phyloP scores from a whole-genome alignment of 2,113 vertebrate genomes.

The Takifugu flavidus region DNA sequence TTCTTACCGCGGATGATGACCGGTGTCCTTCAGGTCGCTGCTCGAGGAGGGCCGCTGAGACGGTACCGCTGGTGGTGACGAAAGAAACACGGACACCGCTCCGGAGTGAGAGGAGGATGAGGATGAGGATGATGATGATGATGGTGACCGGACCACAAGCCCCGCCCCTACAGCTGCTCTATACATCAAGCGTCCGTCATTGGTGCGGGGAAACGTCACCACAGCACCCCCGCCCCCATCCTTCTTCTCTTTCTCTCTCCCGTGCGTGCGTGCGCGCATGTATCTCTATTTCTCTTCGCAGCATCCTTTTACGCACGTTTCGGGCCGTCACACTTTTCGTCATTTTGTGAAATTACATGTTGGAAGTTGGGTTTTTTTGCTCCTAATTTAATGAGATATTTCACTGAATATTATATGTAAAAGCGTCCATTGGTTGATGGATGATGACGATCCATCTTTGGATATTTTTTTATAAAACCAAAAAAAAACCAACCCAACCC shows the following conservation, averaged over 20 bases:
- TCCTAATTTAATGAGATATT: too few relatives aligned
- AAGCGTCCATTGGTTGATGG: too few relatives aligned
- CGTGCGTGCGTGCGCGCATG: conserved; percentile 1
- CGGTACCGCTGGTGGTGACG: conserved; percentile 37
- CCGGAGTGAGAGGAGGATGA: too few relatives aligned
- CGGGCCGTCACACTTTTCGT: too few relatives aligned
- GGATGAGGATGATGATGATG: too few relatives aligned
- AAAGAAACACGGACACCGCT: conserved; percentile 1
- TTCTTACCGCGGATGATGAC: conserved; percentile 56
- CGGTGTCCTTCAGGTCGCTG: conserved; percentile 31
- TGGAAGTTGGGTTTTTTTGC: too few relatives aligned
- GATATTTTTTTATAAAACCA: neutral
- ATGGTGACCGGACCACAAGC: conserved; percentile 21
- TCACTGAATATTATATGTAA: too few relatives aligned
- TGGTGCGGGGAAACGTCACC: conserved; percentile 37
- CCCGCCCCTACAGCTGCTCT: conserved; percentile 35
- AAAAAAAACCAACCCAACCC: too few relatives aligned
- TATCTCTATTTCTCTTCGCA: neutral
- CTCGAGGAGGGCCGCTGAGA: conserved; percentile 8
- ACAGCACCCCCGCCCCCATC: conserved; percentile 14
- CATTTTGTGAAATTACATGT: too few relatives aligned
- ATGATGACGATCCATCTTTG: too few relatives aligned
- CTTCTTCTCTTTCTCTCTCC: neutral
- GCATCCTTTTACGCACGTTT: too few relatives aligned
- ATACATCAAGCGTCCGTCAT: conserved; percentile 39